A percentile compares a stretch with the other conserved stretches of the same genome.
Evolutionary conservation across 2,113 vertebrate species (phyloP).

Genomic region (Cavia aperea): DNA sequence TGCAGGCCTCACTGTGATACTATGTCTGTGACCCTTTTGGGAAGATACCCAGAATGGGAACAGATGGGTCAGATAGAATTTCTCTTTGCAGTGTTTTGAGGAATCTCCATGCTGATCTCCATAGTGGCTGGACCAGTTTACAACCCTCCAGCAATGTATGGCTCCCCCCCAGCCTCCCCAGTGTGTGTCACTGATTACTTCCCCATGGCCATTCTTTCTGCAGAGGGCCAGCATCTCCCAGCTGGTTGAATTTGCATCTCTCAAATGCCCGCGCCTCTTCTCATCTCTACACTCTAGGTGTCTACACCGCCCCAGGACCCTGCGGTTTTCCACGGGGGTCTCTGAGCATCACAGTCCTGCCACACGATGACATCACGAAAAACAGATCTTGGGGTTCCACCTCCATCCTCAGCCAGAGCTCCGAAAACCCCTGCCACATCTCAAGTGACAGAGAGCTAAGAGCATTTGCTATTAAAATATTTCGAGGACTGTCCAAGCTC

Average conservation of each 20-base stretch:
- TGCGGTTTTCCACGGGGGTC: neutral
- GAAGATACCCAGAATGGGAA: neutral
- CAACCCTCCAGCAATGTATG: neutral
- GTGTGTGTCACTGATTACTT: neutral
- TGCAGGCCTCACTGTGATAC: neutral
- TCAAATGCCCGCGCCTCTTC: neutral
- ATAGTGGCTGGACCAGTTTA: neutral
- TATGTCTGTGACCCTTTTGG: neutral
- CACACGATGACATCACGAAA: neutral
- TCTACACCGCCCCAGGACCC: neutral
- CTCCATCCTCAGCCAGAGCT: neutral
- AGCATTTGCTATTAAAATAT: neutral
- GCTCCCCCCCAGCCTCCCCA: neutral
- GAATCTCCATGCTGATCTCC: neutral
- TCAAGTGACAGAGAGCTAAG: neutral
- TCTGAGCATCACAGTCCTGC: neutral
- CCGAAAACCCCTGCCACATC: neutral
- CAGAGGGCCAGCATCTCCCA: neutral
- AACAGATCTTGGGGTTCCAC: neutral
- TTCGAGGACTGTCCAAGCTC: neutral
- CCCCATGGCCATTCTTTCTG: neutral
- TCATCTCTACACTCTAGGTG: neutral
- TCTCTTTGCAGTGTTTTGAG: neutral
- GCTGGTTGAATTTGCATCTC: neutral
- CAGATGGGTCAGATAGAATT: neutral